Conservation (phyloP, 2,888 invertebrate species). For the Dioctria rufipes region DNA sequence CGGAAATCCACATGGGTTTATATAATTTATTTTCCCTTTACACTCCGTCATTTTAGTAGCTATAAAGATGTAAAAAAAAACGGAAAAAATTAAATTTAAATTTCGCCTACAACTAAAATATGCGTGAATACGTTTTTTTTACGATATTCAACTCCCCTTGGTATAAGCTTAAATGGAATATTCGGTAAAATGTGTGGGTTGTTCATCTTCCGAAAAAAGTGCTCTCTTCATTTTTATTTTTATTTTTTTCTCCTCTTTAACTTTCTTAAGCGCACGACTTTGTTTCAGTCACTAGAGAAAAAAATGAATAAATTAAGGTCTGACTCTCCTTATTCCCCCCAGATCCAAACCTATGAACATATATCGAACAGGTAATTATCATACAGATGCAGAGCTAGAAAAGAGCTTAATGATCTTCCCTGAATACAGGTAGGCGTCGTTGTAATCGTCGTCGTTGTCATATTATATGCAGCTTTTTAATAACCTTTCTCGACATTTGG, state of each 20-base stretch:
- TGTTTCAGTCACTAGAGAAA: neutral
- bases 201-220: constrained; percentile 39
- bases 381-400: constrained; percentile 18
- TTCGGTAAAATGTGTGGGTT: constrained; percentile 28
- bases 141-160: neutral
- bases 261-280: constrained; percentile 25
- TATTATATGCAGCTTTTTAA: constrained; percentile 7
- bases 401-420: constrained; percentile 19
- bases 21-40: no score
- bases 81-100: neutral
- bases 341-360: no score
- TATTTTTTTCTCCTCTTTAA: neutral
- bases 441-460: no score
- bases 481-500: neutral
- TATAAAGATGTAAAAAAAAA: neutral
- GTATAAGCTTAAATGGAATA: constrained; percentile 14
- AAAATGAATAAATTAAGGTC: constrained; percentile 35
- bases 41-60: no score
- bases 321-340: constrained; percentile 8
- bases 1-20: no score
- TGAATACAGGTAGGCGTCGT: constrained; percentile 10
- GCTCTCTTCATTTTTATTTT: neutral
- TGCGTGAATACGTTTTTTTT: neutral
- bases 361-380: constrained; percentile 9
- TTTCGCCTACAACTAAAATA: neutral